Evolutionary conservation across 2,888 invertebrate genomes (phyloP).

Genomic region (Caenorhabditis virilis): DNA sequence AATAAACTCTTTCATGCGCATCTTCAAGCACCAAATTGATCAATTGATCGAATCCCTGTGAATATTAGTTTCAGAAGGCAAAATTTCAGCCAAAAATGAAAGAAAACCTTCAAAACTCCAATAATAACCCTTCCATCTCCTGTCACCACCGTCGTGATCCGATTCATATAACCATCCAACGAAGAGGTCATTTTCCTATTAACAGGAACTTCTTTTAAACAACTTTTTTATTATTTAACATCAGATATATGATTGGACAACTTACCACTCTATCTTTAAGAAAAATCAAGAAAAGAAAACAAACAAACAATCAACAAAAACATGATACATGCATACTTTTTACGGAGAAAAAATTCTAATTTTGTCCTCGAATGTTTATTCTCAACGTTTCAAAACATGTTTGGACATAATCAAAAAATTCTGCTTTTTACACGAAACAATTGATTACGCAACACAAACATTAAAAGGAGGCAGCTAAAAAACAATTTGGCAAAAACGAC

Average conservation of each 20-base stretch:
- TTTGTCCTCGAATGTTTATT: conserved; percentile 50
- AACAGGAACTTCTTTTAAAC: too few relatives aligned
- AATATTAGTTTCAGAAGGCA: background rate
- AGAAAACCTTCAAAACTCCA: conserved; percentile 81
- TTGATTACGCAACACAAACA: too few relatives aligned
- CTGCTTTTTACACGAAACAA: conserved; percentile 36
- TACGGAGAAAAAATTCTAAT: conserved; percentile 4
- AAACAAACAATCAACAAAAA: conserved; percentile 4
- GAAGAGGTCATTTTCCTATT: conserved; percentile 64
- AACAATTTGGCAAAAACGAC: too few relatives aligned
- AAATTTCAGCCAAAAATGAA: background rate
- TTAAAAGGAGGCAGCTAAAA: too few relatives aligned
- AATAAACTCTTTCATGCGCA: conserved; percentile 97
- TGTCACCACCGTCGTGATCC: conserved; percentile 83
- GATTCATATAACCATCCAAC: conserved; percentile 62
- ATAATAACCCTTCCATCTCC: conserved; percentile 94
- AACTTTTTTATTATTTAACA: too few relatives aligned
- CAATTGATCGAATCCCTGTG: conserved; percentile 92
- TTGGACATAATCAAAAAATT: conserved; percentile 18
- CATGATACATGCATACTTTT: too few relatives aligned
- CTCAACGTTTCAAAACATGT: conserved; percentile 38
- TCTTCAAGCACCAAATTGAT: conserved; percentile 96
- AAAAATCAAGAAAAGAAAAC: too few relatives aligned
- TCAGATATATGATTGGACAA: conserved; percentile 4
- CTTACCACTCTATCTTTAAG: too few relatives aligned